Percentiles rank a stretch among this genome's conserved stretches.
These are phyloP conservation scores for Brevipalpus yothersi DNA, from an alignment of 1,140 invertebrate species.

Conservation along the genomic window DNA sequence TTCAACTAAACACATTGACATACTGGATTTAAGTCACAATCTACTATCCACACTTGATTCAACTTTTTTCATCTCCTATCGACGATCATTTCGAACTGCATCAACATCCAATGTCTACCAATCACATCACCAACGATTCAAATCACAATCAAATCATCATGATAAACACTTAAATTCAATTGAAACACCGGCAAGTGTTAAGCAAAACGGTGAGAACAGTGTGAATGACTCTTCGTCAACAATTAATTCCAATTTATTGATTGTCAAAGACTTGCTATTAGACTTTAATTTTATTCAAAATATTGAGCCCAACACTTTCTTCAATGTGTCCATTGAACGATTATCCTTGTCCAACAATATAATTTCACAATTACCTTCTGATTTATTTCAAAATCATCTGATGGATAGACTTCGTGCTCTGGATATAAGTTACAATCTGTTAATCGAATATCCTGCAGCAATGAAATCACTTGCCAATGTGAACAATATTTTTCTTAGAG, in stretches of 20 bases:
- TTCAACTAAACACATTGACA: conserved; percentile 31
- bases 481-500: neutral
- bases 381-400: conserved; percentile 34
- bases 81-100: conserved; percentile 25
- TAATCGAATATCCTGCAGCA: conserved; percentile 25
- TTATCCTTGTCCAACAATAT: conserved; percentile 52
- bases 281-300: conserved; percentile 42
- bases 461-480: conserved; percentile 17
- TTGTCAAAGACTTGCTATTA: conserved; percentile 46
- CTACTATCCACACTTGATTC: conserved; percentile 28
- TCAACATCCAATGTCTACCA: neutral
- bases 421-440: conserved; percentile 16
- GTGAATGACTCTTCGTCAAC: neutral
- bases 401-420: conserved; percentile 12
- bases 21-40: conserved; percentile 62
- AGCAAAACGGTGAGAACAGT: no score
- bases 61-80: conserved; percentile 29
- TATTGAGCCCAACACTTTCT: conserved; percentile 35
- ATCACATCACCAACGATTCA: neutral
- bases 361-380: conserved; percentile 34
- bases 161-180: neutral
- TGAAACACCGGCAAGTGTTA: no score
- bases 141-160: neutral
- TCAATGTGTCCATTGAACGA: conserved; percentile 37
- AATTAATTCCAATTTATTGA: neutral